A percentile compares a stretch with the other conserved stretches of the same genome.
phyloP scores from a whole-genome alignment of 2,888 invertebrate species.

The Hyles lineata region DNA sequence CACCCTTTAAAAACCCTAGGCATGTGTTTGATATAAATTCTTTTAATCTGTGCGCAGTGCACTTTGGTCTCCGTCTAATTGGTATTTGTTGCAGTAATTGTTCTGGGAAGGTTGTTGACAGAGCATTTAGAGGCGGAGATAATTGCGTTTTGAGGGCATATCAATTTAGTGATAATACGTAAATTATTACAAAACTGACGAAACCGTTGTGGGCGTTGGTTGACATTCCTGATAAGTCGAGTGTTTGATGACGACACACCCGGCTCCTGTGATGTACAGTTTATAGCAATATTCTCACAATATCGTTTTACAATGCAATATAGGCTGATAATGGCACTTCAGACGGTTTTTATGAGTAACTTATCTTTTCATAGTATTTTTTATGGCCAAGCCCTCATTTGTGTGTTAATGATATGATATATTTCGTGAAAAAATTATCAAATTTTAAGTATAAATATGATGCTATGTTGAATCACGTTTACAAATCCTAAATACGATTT shows the following conservation, averaged over 20 bases:
- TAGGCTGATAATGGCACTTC: neutral
- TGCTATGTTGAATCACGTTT: neutral
- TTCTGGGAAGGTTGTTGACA: slow-evolving; percentile 18
- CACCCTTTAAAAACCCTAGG: no score
- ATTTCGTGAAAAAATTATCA: neutral
- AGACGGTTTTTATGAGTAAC: neutral
- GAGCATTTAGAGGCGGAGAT: slow-evolving; percentile 35
- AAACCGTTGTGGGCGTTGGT: slow-evolving; percentile 49
- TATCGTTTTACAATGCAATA: neutral
- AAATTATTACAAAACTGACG: slow-evolving; percentile 41
- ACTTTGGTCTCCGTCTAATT: slow-evolving; percentile 21
- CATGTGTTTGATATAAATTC: neutral
- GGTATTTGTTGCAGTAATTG: slow-evolving; percentile 1
- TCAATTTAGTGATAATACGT: slow-evolving; percentile 40
- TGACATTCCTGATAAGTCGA: slow-evolving; percentile 42
- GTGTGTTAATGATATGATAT: neutral
- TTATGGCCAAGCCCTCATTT: slow-evolving; percentile 1
- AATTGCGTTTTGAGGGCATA: slow-evolving; percentile 46
- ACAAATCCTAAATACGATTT: no score
- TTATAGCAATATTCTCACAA: neutral
- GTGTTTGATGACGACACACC: slow-evolving; percentile 20
- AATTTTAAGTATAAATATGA: neutral
- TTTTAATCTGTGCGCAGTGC: neutral
- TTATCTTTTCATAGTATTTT: neutral
- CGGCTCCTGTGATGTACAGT: neutral